phyloP scores from a whole-genome alignment of 2,888 invertebrate species.

The Caprella mutica region DNA sequence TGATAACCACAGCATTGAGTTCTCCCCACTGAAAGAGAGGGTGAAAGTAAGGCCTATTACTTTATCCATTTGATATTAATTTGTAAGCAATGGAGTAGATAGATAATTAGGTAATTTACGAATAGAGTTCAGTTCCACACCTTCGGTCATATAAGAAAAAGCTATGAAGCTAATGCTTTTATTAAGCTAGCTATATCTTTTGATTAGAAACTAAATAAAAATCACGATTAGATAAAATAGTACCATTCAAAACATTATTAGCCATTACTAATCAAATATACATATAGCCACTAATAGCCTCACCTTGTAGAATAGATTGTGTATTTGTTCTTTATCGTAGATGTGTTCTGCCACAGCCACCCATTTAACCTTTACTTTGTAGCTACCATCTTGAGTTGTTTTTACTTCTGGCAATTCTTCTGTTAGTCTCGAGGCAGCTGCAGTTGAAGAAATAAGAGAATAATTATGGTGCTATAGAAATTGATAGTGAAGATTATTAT shows the following conservation, averaged over 20 bases:
- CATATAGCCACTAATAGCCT: neutral
- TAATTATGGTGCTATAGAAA: no score
- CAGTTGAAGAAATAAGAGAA: neutral
- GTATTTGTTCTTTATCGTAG: conserved; percentile 27
- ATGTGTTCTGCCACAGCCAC: conserved; percentile 11
- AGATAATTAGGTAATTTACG: neutral
- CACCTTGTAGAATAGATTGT: conserved; percentile 29
- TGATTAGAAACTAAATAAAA: no score
- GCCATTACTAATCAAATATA: neutral
- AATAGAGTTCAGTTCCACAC: neutral
- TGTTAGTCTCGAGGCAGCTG: no score
- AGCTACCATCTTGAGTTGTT: no score
- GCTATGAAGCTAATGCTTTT: no score
- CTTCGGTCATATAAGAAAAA: no score
- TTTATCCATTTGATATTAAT: neutral
- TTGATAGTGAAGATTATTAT: no score
- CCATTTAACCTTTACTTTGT: conserved; percentile 27
- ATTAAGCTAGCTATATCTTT: no score
- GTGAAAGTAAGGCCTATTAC: neutral
- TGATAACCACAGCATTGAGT: conserved; percentile 29
- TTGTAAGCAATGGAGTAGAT: neutral
- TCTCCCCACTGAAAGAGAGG: conserved; percentile 30
- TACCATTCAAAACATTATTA: no score
- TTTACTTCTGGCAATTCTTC: no score
- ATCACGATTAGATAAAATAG: no score